Evolutionary conservation across 2,888 invertebrate genomes (phyloP).

Genomic region (Dolichopus griseipennis): DNA sequence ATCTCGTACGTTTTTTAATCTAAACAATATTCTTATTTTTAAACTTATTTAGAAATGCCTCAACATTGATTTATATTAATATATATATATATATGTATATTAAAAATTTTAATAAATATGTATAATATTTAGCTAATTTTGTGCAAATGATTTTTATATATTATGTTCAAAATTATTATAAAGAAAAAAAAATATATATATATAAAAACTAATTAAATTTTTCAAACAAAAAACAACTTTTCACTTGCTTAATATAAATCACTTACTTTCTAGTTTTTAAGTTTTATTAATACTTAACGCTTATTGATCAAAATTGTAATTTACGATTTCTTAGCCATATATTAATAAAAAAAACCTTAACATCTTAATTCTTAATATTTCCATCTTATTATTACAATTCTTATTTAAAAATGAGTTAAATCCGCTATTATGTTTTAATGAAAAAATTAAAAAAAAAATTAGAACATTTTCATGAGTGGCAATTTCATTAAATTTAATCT

Average conservation of each 20-base stretch:
- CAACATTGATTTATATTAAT: background rate
- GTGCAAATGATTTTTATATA: background rate
- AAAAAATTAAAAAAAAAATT: background rate
- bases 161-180: background rate
- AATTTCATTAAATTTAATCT: constrained; percentile 49
- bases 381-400: background rate
- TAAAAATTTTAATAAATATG: background rate
- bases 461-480: too few relatives aligned
- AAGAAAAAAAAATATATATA: background rate
- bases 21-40: background rate
- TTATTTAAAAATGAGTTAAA: background rate
- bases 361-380: background rate
- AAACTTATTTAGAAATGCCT: background rate
- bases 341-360: background rate
- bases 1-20: background rate
- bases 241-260: background rate
- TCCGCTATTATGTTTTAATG: background rate
- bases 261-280: background rate
- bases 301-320: background rate
- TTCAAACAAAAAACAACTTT: too few relatives aligned
- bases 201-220: background rate
- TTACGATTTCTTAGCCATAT: background rate
- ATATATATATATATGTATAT: too few relatives aligned
- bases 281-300: background rate
- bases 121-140: background rate